Percentiles rank a stretch among this genome's conserved stretches.
phyloP scores from a whole-genome alignment of 2,113 vertebrate species.

The cattle (Bos taurus) region ARS-UCD2.0 NC_037349.1:59157001-59157500 shows the following conservation, averaged over 20 bases:
- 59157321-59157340: background rate
- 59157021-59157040: slow-evolving; percentile 92
- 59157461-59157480: background rate
- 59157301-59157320: background rate
- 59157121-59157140: slow-evolving; percentile 91
- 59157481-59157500: background rate
- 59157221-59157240: background rate
- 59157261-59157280: background rate
- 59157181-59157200: background rate
- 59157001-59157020: background rate
- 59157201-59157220: background rate
- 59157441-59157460: background rate
- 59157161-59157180: too few species aligned
- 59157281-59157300: background rate
- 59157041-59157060: slow-evolving; percentile 93
- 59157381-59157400: background rate
- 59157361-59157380: background rate
- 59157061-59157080: slow-evolving; percentile 98
- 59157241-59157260: background rate
- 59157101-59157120: slow-evolving; percentile 93
- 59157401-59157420: background rate
- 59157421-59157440: background rate
- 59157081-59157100: slow-evolving; percentile 74
- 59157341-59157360: background rate
- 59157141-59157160: slow-evolving; percentile 39